phyloP scores from a whole-genome alignment of 2,888 invertebrate genomes.

The Disparrhopalites patrizii region DNA sequence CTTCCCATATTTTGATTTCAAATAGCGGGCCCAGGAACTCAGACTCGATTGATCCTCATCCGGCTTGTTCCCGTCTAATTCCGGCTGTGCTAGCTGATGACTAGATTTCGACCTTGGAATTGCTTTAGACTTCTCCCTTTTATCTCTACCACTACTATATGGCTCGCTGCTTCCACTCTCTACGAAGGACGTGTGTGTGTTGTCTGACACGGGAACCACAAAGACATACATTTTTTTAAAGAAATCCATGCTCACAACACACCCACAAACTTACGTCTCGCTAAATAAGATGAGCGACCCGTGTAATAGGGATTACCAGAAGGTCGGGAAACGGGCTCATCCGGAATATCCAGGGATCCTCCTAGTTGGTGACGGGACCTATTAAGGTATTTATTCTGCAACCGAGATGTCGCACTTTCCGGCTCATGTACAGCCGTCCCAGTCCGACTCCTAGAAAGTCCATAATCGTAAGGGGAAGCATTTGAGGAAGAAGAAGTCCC shows the following conservation, averaged over 20 bases:
- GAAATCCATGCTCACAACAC: neutral
- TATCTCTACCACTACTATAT: slow-evolving; percentile 31
- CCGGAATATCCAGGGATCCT: slow-evolving; percentile 43
- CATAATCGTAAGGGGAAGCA: slow-evolving; percentile 42
- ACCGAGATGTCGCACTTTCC: slow-evolving; percentile 46
- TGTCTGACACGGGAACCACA: slow-evolving; percentile 6
- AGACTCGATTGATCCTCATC: slow-evolving; percentile 52
- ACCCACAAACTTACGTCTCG: slow-evolving; percentile 39
- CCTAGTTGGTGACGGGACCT: slow-evolving; percentile 49
- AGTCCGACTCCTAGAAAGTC: slow-evolving; percentile 42
- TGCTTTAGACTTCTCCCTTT: slow-evolving; percentile 59
- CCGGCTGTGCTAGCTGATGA: slow-evolving; percentile 66
- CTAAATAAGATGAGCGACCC: slow-evolving; percentile 42
- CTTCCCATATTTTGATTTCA: slow-evolving; percentile 89
- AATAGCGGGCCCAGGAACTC: slow-evolving; percentile 86
- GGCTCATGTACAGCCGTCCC: slow-evolving; percentile 45
- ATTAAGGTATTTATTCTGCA: slow-evolving; percentile 49
- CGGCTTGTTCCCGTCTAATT: slow-evolving; percentile 47
- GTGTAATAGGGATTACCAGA: slow-evolving; percentile 39
- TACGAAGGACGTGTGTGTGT: neutral
- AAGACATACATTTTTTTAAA: slow-evolving; percentile 23
- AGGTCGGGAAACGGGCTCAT: slow-evolving; percentile 36
- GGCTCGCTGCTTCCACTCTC: slow-evolving; percentile 14
- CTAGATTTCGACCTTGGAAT: slow-evolving; percentile 84
- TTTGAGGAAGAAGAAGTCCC: slow-evolving; percentile 27